phyloP scores from a whole-genome alignment of 1,140 invertebrate genomes.

The Ericerus pela region DNA sequence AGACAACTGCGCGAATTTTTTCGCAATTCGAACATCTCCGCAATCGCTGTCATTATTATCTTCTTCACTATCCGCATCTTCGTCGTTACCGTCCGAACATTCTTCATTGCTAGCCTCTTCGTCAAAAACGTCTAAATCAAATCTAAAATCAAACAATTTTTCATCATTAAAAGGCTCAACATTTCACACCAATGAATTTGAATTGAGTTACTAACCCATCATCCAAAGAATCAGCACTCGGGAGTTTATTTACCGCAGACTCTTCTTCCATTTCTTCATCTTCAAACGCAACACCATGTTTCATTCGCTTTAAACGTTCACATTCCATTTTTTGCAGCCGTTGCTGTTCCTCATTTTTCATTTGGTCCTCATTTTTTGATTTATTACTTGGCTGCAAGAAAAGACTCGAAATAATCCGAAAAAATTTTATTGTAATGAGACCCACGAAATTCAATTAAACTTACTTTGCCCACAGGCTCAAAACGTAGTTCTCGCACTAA shows the following conservation, averaged over 20 bases:
- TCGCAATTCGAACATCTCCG: too few relatives aligned
- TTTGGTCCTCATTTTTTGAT: constrained; percentile 65
- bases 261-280: constrained; percentile 22
- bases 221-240: constrained; percentile 66
- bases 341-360: constrained; percentile 61
- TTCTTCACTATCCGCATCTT: constrained; percentile 20
- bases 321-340: constrained; percentile 63
- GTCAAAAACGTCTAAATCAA: neutral
- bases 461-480: constrained; percentile 59
- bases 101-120: constrained; percentile 30
- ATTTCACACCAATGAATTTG: neutral
- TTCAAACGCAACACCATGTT: constrained; percentile 25
- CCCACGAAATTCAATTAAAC: neutral
- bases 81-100: constrained; percentile 18
- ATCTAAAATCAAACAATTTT: neutral
- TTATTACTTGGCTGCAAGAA: constrained; percentile 47
- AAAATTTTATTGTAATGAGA: too few relatives aligned
- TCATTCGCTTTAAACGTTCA: constrained; percentile 61
- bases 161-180: neutral
- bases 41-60: constrained; percentile 26
- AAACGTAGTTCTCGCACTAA: constrained; percentile 63
- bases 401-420: neutral
- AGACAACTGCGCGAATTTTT: too few relatives aligned
- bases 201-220: constrained; percentile 34
- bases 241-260: constrained; percentile 27